Conservation (phyloP, 2,113 vertebrate species). For the Callorhinus ursinus region DNA sequence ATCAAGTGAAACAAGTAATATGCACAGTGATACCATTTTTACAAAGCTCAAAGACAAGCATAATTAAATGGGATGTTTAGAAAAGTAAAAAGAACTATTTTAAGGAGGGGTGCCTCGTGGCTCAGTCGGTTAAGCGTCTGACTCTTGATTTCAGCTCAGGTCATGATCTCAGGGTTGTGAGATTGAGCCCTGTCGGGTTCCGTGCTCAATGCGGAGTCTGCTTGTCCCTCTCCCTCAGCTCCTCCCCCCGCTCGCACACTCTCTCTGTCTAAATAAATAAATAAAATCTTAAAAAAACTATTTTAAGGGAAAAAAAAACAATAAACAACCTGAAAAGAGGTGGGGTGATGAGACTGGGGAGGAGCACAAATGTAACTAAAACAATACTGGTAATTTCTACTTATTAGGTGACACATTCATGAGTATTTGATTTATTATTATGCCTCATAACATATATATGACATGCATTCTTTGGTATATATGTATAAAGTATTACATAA, state of each 20-base stretch:
- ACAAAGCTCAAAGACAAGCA: conserved; percentile 28
- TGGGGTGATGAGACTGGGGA: neutral
- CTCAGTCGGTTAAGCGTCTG: neutral
- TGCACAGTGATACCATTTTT: neutral
- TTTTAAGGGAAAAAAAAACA: neutral
- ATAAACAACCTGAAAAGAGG: neutral
- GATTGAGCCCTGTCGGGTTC: neutral
- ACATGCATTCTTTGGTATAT: neutral
- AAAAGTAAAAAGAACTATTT: conserved; percentile 42
- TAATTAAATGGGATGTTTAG: conserved; percentile 8
- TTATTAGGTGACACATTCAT: neutral
- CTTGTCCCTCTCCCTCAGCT: neutral
- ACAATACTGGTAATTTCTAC: conserved; percentile 10
- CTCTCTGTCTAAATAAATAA: neutral
- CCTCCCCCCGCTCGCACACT: too few species aligned
- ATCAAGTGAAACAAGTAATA: conserved; percentile 30
- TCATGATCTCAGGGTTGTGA: neutral
- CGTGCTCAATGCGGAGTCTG: neutral
- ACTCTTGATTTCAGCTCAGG: neutral
- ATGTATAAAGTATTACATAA: neutral
- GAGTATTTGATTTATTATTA: neutral
- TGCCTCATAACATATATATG: neutral
- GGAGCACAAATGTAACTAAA: neutral
- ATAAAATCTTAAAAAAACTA: neutral
- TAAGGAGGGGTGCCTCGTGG: neutral